Evolutionary conservation across 2,113 vertebrate species (phyloP).

Genomic region (Pithys albifrons): DNA sequence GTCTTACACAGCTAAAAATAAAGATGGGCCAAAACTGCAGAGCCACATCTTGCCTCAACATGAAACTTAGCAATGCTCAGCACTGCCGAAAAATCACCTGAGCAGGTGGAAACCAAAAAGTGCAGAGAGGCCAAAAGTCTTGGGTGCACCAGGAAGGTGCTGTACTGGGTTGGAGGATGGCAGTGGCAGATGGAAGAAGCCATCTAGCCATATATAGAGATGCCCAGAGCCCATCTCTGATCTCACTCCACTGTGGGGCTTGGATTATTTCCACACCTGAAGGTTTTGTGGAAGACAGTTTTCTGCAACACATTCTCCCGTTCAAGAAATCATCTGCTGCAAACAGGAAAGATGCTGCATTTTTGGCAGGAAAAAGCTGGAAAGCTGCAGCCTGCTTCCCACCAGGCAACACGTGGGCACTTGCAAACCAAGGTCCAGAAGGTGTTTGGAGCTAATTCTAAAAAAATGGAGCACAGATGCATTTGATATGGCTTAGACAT

Average conservation of each 20-base stretch:
- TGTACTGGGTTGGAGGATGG: not conserved
- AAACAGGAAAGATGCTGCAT: not conserved
- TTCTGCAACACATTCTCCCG: fast-evolving
- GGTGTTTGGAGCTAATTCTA: not conserved
- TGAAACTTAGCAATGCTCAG: not conserved
- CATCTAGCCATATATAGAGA: not conserved
- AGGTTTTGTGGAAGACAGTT: fast-evolving
- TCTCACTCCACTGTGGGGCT: not conserved
- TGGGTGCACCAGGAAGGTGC: not conserved
- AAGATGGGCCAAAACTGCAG: conserved; percentile 21
- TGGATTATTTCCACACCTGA: not conserved
- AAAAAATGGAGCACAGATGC: not conserved
- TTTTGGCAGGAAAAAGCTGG: not conserved
- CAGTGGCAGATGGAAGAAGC: not conserved
- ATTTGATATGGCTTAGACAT: not conserved
- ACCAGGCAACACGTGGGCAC: fast-evolving
- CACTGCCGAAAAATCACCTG: not conserved
- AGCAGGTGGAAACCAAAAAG: not conserved
- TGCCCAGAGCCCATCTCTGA: not conserved
- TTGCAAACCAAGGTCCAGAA: not conserved
- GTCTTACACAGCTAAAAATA: conserved; percentile 30
- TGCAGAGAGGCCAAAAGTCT: not conserved
- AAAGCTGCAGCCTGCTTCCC: not conserved
- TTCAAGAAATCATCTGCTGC: not conserved
- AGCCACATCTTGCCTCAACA: not conserved